phyloP scores from a whole-genome alignment of 2,797 vertebrate species.

The Nasua narica region DNA sequence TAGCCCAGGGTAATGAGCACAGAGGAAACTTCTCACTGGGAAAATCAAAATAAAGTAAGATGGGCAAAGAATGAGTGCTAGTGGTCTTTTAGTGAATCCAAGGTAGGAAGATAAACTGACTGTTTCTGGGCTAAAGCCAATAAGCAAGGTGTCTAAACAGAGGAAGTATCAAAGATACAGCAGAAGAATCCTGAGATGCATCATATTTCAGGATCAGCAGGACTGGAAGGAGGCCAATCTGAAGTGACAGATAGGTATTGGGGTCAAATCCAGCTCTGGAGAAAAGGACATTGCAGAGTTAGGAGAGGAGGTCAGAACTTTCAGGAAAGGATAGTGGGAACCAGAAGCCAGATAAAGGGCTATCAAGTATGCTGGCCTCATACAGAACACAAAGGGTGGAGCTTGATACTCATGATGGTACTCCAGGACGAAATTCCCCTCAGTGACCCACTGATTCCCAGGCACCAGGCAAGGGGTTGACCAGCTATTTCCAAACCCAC shows the following conservation, averaged over 20 bases:
- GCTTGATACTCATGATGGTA: background rate
- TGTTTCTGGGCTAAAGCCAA: background rate
- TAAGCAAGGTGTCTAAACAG: background rate
- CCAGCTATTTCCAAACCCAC: background rate
- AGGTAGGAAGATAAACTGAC: background rate
- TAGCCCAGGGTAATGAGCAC: background rate
- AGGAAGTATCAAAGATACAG: no score
- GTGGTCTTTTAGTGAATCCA: background rate
- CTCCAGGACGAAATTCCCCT: background rate
- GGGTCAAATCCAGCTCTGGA: background rate
- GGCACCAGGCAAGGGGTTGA: background rate
- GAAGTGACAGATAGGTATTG: background rate
- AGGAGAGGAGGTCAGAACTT: background rate
- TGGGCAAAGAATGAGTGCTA: background rate
- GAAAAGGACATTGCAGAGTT: background rate
- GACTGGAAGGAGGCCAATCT: background rate
- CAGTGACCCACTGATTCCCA: background rate
- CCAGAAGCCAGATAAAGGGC: background rate
- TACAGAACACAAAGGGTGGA: background rate
- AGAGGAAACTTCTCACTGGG: background rate
- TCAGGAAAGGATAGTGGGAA: background rate
- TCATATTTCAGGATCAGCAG: background rate
- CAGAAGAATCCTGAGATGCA: background rate
- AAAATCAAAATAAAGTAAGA: background rate
- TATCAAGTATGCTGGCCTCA: no score